Evolutionary conservation across 1,140 invertebrate species (phyloP).

Genomic region (Platyura marginata): DNA sequence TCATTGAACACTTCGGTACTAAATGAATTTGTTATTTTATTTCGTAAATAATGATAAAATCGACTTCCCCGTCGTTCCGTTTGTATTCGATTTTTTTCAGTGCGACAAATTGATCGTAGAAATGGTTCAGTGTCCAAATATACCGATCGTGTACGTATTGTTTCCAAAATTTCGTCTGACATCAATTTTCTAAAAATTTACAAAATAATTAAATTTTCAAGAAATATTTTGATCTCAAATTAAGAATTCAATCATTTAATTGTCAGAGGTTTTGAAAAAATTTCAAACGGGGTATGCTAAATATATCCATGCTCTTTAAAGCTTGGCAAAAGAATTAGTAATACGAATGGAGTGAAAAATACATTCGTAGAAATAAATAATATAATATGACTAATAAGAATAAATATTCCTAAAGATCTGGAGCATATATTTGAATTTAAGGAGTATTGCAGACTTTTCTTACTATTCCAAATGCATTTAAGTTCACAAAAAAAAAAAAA

Average conservation of each 20-base stretch:
- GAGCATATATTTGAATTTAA: too few species aligned
- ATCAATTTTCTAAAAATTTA: neutral
- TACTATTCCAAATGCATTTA: too few species aligned
- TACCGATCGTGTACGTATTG: conserved; percentile 4
- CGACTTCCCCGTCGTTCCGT: conserved; percentile 29
- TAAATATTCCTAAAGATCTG: too few species aligned
- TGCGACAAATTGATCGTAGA: conserved; percentile 33
- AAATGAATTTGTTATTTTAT: conserved; percentile 12
- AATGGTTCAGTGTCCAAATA: conserved; percentile 33
- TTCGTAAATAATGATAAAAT: conserved; percentile 38
- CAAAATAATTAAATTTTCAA: neutral
- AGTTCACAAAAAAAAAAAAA: too few species aligned
- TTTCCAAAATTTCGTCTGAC: neutral
- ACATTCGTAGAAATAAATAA: too few species aligned
- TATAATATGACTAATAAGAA: too few species aligned
- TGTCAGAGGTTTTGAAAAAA: too few species aligned
- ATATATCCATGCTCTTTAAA: too few species aligned
- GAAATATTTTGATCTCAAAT: neutral
- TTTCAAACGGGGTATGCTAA: neutral
- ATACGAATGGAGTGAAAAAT: too few species aligned
- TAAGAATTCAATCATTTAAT: too few species aligned
- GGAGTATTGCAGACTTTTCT: too few species aligned
- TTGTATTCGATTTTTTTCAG: conserved; percentile 31
- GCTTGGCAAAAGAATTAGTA: too few species aligned
- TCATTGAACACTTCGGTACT: conserved; percentile 12